Conservation (phyloP, 2,113 vertebrate genomes). For the Rhagologus leucostigma region DNA sequence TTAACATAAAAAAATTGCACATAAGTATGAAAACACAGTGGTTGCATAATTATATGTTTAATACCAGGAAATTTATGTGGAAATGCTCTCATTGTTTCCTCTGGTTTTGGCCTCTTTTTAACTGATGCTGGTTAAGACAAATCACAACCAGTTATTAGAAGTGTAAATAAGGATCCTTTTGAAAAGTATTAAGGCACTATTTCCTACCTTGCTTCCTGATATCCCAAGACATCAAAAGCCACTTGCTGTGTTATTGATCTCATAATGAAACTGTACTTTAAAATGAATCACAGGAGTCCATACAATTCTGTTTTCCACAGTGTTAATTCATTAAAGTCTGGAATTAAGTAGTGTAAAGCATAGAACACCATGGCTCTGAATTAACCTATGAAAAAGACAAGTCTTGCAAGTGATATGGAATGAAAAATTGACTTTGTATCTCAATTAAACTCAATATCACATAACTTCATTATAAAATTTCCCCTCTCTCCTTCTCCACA, state of each 20-base stretch:
- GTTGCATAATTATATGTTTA: background rate
- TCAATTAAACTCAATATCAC: background rate
- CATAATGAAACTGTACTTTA: background rate
- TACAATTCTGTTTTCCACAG: background rate
- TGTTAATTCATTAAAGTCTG: background rate
- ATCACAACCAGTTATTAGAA: background rate
- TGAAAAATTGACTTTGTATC: background rate
- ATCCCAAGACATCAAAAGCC: background rate
- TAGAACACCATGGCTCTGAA: background rate
- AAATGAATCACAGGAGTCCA: background rate
- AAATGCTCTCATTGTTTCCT: background rate
- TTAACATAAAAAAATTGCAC: background rate
- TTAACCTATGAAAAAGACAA: background rate
- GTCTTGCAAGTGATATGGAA: background rate
- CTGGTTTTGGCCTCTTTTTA: background rate
- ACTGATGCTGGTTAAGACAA: background rate
- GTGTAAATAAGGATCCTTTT: background rate
- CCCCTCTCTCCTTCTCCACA: background rate
- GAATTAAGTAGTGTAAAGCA: background rate
- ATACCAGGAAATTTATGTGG: background rate
- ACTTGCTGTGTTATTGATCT: background rate
- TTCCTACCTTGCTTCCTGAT: background rate
- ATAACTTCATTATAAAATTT: background rate
- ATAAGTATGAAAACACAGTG: background rate
- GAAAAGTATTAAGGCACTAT: background rate